Percentiles rank a stretch among this genome's conserved stretches.
phyloP scores from a whole-genome alignment of 2,888 invertebrate genomes.

The Melanophora roralis region DNA sequence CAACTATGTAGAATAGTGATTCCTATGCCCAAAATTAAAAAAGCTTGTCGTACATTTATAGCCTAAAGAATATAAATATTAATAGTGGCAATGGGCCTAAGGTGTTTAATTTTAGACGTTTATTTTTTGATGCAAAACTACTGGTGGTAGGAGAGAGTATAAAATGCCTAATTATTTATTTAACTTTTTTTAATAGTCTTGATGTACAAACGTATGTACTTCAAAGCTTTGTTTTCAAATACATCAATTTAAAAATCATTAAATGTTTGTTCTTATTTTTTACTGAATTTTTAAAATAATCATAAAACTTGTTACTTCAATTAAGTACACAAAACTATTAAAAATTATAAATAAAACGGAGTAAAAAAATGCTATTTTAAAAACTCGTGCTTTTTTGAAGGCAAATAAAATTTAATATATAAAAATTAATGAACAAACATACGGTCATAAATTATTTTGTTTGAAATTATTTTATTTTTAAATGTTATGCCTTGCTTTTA shows the following conservation, averaged over 20 bases:
- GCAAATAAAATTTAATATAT: neutral
- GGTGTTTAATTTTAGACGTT: too few relatives aligned
- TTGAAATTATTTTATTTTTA: neutral
- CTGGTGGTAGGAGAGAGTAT: too few relatives aligned
- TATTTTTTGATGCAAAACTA: too few relatives aligned
- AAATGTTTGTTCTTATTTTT: neutral
- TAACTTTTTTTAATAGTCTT: too few relatives aligned
- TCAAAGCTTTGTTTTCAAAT: too few relatives aligned
- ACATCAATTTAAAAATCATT: neutral
- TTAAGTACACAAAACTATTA: neutral
- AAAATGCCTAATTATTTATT: too few relatives aligned
- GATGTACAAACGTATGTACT: too few relatives aligned
- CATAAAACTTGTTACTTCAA: slow-evolving; percentile 18
- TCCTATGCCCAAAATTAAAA: too few relatives aligned
- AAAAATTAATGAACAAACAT: neutral
- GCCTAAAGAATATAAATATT: too few relatives aligned
- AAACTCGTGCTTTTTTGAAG: neutral
- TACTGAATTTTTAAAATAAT: neutral
- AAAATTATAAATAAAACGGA: neutral
- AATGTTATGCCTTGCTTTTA: neutral
- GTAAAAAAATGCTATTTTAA: neutral
- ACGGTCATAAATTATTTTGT: slow-evolving; percentile 23
- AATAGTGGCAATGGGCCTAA: too few relatives aligned
- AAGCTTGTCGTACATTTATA: too few relatives aligned
- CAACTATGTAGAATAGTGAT: too few relatives aligned